Evolutionary conservation across 2,888 invertebrate genomes (phyloP).

Genomic region (Cecidostiba fungosa): DNA sequence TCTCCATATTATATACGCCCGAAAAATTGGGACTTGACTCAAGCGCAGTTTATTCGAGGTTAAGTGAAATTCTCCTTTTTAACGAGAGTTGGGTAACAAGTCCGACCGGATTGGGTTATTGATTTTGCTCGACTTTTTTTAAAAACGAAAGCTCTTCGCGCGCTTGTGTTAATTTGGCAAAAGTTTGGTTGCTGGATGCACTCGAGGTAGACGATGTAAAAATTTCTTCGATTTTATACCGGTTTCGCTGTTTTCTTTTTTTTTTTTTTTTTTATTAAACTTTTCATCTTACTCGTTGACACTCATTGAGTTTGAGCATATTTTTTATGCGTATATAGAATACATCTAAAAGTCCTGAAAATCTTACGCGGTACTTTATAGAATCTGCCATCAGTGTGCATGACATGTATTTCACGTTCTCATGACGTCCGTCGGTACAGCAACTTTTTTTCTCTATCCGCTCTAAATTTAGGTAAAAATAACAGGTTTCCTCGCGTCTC

Average conservation of each 20-base stretch:
- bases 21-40: neutral
- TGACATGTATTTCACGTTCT: conserved; percentile 27
- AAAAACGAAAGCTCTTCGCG: neutral
- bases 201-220: too few relatives aligned
- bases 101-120: too few relatives aligned
- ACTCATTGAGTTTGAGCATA: too few relatives aligned
- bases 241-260: too few relatives aligned
- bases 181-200: too few relatives aligned
- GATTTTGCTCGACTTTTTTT: too few relatives aligned
- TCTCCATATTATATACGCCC: too few relatives aligned
- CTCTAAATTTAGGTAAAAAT: conserved; percentile 51
- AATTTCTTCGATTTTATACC: too few relatives aligned
- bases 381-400: neutral
- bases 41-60: neutral
- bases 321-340: too few relatives aligned
- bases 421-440: conserved; percentile 16
- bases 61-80: neutral
- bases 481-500: conserved; percentile 27
- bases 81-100: too few relatives aligned
- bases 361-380: conserved; percentile 16
- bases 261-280: neutral
- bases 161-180: too few relatives aligned
- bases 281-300: neutral
- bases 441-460: conserved; percentile 38
- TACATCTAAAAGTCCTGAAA: too few relatives aligned